Conservation (phyloP, 2,888 invertebrate species). For the Linnaemya vulpina region DNA sequence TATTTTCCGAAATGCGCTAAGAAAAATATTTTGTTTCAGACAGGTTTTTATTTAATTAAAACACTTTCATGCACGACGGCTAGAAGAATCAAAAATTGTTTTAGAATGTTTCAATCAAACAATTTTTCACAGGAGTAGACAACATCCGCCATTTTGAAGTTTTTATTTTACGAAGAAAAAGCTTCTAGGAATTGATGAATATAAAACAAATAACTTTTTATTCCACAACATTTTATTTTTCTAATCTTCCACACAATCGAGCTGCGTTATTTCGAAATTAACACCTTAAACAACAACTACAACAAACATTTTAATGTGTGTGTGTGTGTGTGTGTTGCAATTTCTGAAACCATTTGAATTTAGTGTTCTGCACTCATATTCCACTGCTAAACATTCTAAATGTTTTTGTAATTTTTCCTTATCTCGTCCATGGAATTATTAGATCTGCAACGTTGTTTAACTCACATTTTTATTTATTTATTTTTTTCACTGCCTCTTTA, state of each 20-base stretch:
- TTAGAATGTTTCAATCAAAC: too few relatives aligned
- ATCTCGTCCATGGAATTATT: conserved; percentile 42
- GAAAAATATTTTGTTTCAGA: too few relatives aligned
- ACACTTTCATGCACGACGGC: too few relatives aligned
- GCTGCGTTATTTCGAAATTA: not conserved
- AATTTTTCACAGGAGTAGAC: too few relatives aligned
- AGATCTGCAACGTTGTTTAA: conserved; percentile 56
- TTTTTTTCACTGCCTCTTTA: conserved; percentile 17
- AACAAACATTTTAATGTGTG: not conserved
- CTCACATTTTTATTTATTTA: conserved; percentile 9
- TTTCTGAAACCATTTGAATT: conserved; percentile 5
- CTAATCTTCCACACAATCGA: not conserved
- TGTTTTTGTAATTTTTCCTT: conserved; percentile 20
- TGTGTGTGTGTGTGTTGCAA: not conserved
- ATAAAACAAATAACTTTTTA: too few relatives aligned
- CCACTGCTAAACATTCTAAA: not conserved
- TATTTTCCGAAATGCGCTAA: too few relatives aligned
- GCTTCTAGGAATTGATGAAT: too few relatives aligned
- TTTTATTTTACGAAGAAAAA: too few relatives aligned
- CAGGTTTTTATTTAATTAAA: too few relatives aligned
- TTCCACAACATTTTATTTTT: too few relatives aligned
- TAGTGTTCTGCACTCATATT: not conserved
- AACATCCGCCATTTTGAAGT: too few relatives aligned
- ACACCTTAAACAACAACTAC: not conserved
- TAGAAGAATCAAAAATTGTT: too few relatives aligned